These are phyloP conservation scores for Syndactyla subalaris DNA, from an alignment of 2,797 vertebrate genomes.

Conservation along the genomic window DNA sequence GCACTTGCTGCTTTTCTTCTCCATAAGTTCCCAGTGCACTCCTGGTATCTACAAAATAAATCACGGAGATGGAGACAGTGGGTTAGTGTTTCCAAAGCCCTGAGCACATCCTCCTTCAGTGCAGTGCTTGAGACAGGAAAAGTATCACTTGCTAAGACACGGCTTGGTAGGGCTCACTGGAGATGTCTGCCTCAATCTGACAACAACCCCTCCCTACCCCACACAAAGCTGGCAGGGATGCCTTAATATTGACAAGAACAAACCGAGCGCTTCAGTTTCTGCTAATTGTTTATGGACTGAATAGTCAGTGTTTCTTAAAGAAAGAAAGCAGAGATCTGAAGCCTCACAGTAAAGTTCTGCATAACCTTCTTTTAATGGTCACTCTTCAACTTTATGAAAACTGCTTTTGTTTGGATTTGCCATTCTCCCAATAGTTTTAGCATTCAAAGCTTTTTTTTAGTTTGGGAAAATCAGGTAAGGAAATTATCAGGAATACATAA, in stretches of 20 bases:
- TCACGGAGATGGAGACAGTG: not conserved
- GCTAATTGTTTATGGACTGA: conserved; percentile 8
- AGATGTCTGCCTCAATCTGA: not conserved
- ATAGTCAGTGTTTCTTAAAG: conserved; percentile 7
- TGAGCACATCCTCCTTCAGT: not conserved
- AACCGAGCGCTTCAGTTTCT: not conserved
- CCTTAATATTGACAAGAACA: not conserved
- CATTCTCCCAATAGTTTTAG: not conserved
- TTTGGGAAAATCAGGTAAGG: not conserved
- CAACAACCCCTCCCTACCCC: not conserved
- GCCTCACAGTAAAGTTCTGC: not conserved
- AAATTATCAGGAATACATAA: not conserved
- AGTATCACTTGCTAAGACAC: not conserved
- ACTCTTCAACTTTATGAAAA: not conserved
- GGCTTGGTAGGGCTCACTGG: accelerated
- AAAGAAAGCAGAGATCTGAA: not conserved
- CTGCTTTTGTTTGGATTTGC: not conserved
- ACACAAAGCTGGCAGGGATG: not conserved
- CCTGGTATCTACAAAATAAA: conserved; percentile 13
- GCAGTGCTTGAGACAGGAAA: not conserved
- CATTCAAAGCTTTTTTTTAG: not conserved
- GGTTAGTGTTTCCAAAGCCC: not conserved
- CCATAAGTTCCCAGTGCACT: not conserved
- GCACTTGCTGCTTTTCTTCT: not conserved
- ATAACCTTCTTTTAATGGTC: not conserved